Base-by-base conservation (phyloP, 2,113 vertebrate genomes). In the Dryoscopus gambensis region DNA sequence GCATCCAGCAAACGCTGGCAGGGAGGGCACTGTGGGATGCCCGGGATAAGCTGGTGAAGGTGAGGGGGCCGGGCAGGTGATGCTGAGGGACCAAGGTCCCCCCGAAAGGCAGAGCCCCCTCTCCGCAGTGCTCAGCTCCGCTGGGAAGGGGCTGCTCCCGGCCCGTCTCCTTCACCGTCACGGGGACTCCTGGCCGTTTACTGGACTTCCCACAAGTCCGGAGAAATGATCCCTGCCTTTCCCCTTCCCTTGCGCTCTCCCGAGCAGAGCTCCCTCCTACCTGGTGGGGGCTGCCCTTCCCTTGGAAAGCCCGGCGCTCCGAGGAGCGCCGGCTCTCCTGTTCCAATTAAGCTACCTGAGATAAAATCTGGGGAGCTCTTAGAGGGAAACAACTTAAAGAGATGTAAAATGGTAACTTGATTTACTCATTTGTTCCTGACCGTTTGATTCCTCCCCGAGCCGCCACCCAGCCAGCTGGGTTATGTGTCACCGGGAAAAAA, bases 351-450 rank as follows among this genome's bases (percentile, higher is more conserved):
- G 89, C 95, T 64, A 93, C 93, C 93, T 81, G 96, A 96, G 95
- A 96, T 96, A 96, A 96, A 96, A 96, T 97, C 96, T 94, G 86
- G 76, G 83, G 95, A 96, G 95, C 95, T 92, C 92, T 96, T 90
- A 93, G 92, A 96, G 94, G 94, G 80, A 96, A 96, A 97, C 96
- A 95, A 94, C 89, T 97, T 96, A 93, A 89, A 97, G 92, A 95
- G 96, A 97, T 94, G 96, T 96, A 95, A 95, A 97, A 97, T 16
- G 74, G 96, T 97, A 96, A 97, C 84, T 95, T 96, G 96, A 97
- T 97, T 97, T 97, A 97, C 95, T 95, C 95, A 95, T 96, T 97
- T 96, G 97, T 97, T 95, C 44, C 87, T 40, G 89, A 63, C 57
- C 52, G 73, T 92, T 96, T 96, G 96, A 96, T 96, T 96, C 91